Evolutionary conservation across 2,888 invertebrate genomes (phyloP).

Genomic region (Stomorhina lunata): DNA sequence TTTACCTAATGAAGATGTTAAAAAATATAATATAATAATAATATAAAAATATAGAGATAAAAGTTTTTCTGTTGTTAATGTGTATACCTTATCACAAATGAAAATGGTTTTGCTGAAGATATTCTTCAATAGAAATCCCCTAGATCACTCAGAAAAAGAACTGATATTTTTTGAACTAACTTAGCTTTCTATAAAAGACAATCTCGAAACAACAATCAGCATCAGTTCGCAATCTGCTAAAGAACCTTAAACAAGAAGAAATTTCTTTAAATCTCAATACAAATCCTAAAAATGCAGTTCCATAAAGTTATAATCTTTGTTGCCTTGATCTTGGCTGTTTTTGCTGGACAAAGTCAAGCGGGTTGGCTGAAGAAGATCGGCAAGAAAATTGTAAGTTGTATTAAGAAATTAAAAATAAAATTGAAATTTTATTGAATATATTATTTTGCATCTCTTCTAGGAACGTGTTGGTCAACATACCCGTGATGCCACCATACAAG

Average conservation of each 20-base stretch:
- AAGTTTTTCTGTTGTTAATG: no score
- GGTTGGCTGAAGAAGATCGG: slow-evolving; percentile 69
- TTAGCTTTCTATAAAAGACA: slow-evolving; percentile 6
- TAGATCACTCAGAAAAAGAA: not conserved
- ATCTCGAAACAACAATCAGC: no score
- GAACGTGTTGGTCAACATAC: slow-evolving; percentile 69
- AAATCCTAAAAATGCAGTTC: slow-evolving; percentile 67
- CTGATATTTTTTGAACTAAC: no score
- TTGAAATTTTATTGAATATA: not conserved
- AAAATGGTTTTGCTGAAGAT: no score
- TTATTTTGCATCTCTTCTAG: slow-evolving; percentile 39
- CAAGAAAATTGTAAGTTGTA: slow-evolving; percentile 68
- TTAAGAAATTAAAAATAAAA: not conserved
- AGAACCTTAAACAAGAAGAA: not conserved
- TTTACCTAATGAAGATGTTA: no score
- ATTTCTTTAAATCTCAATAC: not conserved
- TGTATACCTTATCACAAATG: no score
- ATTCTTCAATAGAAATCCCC: not conserved
- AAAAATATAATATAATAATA: no score
- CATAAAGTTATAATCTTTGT: slow-evolving; percentile 66
- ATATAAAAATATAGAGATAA: no score
- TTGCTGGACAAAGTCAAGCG: slow-evolving; percentile 64
- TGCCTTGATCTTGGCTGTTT: slow-evolving; percentile 62
- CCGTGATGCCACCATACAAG: slow-evolving; percentile 70
- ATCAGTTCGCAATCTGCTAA: not conserved